Conservation (phyloP, 2,888 invertebrate species). For the Nebria salina region DNA sequence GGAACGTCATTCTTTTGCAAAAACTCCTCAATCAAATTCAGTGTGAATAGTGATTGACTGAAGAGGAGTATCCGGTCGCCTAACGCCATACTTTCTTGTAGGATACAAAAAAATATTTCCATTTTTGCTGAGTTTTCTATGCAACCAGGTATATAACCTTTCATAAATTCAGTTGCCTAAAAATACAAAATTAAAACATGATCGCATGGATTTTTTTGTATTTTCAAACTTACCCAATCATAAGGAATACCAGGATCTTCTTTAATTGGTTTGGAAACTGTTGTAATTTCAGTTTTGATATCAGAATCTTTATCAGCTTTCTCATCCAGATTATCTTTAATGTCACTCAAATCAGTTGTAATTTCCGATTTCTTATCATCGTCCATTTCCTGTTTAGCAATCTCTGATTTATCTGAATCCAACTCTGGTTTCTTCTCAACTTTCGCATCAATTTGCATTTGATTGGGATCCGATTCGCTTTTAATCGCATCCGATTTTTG, state of each 20-base stretch:
- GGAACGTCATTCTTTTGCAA: constrained; percentile 78
- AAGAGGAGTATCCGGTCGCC: constrained; percentile 95
- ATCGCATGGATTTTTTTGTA: not conserved
- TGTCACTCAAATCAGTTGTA: constrained; percentile 52
- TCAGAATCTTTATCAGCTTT: constrained; percentile 63
- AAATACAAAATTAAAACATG: constrained; percentile 47
- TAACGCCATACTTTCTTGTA: constrained; percentile 85
- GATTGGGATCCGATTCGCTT: not conserved
- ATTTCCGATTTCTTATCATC: constrained; percentile 61
- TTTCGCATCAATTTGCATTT: constrained; percentile 14
- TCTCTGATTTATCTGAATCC: constrained; percentile 52
- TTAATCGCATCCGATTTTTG: constrained; percentile 8
- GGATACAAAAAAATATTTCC: constrained; percentile 89
- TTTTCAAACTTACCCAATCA: constrained; percentile 74
- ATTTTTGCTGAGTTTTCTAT: constrained; percentile 96
- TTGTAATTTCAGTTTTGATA: constrained; percentile 49
- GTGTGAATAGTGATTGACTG: constrained; percentile 94
- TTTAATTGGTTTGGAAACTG: constrained; percentile 60
- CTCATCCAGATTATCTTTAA: constrained; percentile 64
- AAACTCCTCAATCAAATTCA: constrained; percentile 95
- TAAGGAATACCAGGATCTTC: constrained; percentile 87
- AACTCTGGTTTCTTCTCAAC: constrained; percentile 21
- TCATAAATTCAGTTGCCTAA: constrained; percentile 80
- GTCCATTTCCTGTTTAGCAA: constrained; percentile 60
- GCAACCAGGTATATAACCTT: constrained; percentile 87